Base-by-base conservation (phyloP, 2,113 vertebrate species). In the Megaceryle torquata region DNA sequence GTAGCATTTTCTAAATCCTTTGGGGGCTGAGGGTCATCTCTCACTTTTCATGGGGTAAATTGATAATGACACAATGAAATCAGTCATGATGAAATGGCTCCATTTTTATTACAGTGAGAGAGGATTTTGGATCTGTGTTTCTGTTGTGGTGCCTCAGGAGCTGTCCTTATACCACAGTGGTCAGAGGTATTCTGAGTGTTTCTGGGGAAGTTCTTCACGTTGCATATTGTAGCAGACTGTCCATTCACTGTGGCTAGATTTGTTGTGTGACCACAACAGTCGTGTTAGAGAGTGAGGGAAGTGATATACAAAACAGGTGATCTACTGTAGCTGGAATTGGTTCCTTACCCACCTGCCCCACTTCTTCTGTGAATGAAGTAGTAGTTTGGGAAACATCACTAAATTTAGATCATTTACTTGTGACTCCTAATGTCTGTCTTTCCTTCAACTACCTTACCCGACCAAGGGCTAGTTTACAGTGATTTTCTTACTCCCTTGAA, bases 1-100 rank as follows among this genome's bases (percentile, higher is more conserved):
- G 6, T 57, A 54, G 79, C 35, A 8, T 78, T 91, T 89, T 71
- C 88, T 68, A 57, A 86, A 75, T 78, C 65, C 72, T 43, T n/a
- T 81, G 29, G 43, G 70, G 69, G 15, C 48, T 1, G 65, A 77
- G 80, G 91, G 89, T 93, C 84, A 63, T 87, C 87, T 76, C 93
- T 90, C 31, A 20, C 83, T 86, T 93, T 77, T 75, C 39, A 16
- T 50, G 83, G 83, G 67, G 70, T 90, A 96, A 96, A 95, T 94
- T 86, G 82, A 61, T 88, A 84, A 92, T 91, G 91, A 91, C 83
- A 92, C 65, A 72, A 64, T 60, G 83, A 94, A 95, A 96, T 93
- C 65, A 17, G 64, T 96, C 75, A 65, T 54, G 82, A 90, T 94
- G 86, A 93, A 96, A 88, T 61, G 74, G 48, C 69, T 94, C 82